These are phyloP conservation scores for Bugulina stolonifera DNA, from an alignment of 2,888 invertebrate genomes.

Conservation along the genomic window DNA sequence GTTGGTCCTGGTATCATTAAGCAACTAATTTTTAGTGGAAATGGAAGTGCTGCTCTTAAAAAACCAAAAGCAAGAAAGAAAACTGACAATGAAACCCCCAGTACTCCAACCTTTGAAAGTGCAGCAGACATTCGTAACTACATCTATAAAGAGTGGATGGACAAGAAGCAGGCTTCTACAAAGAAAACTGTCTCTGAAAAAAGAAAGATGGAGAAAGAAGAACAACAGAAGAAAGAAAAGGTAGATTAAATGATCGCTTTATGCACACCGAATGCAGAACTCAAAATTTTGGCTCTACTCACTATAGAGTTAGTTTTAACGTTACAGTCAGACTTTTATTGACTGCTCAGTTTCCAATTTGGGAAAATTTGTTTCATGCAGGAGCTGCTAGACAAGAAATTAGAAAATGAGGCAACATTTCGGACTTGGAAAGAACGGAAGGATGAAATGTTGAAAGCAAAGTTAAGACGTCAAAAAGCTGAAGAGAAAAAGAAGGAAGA, in stretches of 20 bases:
- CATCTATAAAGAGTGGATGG: conserved; percentile 25
- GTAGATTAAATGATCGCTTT: not conserved
- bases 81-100: not conserved
- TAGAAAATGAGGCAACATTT: conserved; percentile 16
- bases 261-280: no score
- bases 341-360: no score
- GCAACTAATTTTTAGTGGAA: not conserved
- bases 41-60: not conserved
- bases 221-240: conserved; percentile 25
- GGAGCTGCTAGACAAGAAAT: not conserved
- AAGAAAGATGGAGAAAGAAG: conserved; percentile 21
- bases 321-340: no score
- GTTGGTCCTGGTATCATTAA: no score
- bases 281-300: no score
- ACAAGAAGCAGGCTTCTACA: not conserved
- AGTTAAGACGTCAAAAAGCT: conserved; percentile 61
- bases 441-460: conserved; percentile 57
- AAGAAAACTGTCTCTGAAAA: conserved; percentile 6
- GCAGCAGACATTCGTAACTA: conserved; percentile 18
- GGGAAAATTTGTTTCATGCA: no score
- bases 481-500: conserved; percentile 57
- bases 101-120: conserved; percentile 12
- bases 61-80: conserved; percentile 6
- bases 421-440: conserved; percentile 25
- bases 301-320: no score